Conservation (phyloP, 2,888 invertebrate species). For the Galeopsomyia nigrocyanea region DNA sequence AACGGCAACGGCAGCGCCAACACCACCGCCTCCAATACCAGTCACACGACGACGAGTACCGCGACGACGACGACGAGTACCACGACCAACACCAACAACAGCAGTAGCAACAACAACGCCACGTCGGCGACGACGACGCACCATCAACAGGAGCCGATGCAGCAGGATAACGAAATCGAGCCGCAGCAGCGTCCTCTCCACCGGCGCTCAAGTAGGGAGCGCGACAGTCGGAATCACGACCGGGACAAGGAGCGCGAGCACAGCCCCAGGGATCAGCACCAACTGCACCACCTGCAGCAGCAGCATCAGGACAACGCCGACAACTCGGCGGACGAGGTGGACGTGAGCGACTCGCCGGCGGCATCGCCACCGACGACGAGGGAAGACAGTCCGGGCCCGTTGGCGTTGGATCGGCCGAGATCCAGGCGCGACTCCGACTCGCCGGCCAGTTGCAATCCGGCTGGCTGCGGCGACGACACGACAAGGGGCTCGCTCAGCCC, state of each 20-base stretch:
- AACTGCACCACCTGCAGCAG: too few relatives aligned
- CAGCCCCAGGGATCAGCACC: neutral
- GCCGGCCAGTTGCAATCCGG: constrained; percentile 54
- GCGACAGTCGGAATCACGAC: constrained; percentile 2
- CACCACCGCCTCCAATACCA: constrained; percentile 21
- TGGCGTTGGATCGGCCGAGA: constrained; percentile 63
- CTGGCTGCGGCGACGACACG: constrained; percentile 55
- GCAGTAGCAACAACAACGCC: neutral
- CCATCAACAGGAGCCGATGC: neutral
- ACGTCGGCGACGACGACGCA: neutral
- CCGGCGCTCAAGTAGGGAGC: neutral
- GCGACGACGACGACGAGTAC: constrained; percentile 46
- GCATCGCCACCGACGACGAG: constrained; percentile 29
- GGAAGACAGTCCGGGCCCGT: constrained; percentile 68
- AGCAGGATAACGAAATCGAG: constrained; percentile 1
- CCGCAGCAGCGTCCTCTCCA: neutral
- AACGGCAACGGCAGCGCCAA: constrained; percentile 21
- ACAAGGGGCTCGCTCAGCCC: constrained; percentile 66
- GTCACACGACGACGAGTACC: constrained; percentile 31
- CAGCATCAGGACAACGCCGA: neutral
- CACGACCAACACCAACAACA: constrained; percentile 50
- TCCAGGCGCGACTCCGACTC: constrained; percentile 64
- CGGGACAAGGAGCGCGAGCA: constrained; percentile 11
- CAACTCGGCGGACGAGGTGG: constrained; percentile 30
- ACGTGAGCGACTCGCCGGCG: constrained; percentile 46